These are phyloP conservation scores for Hypena proboscidalis DNA, from an alignment of 2,888 invertebrate species.

Conservation along the genomic window DNA sequence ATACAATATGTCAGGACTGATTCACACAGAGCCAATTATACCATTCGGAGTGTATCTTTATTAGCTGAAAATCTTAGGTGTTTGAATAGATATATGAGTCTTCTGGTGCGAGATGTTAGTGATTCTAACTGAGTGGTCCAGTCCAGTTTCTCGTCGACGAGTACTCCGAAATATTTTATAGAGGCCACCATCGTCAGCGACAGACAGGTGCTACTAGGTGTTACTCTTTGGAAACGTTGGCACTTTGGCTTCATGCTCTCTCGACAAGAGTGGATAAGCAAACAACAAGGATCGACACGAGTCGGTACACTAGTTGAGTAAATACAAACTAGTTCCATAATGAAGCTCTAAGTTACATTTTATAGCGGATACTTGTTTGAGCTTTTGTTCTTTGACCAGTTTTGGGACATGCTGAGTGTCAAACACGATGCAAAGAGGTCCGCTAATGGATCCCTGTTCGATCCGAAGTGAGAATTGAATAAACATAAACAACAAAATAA, in stretches of 20 bases:
- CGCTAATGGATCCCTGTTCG: not conserved
- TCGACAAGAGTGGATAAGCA: slow-evolving; percentile 48
- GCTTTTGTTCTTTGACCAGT: slow-evolving; percentile 9
- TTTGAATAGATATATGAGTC: no score
- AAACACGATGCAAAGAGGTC: not conserved
- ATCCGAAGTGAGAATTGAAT: no score
- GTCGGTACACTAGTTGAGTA: slow-evolving; percentile 45
- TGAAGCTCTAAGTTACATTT: slow-evolving; percentile 41
- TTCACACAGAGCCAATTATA: no score
- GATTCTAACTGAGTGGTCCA: no score
- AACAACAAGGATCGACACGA: slow-evolving; percentile 55
- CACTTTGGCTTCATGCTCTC: slow-evolving; percentile 31
- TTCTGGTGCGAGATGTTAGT: no score
- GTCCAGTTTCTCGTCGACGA: no score
- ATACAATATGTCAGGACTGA: no score
- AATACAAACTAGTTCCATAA: slow-evolving; percentile 55
- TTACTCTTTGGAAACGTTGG: slow-evolving; percentile 1
- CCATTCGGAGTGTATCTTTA: no score
- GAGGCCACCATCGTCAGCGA: no score
- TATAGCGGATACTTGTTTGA: slow-evolving; percentile 26
- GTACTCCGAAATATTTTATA: no score
- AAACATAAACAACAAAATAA: no score
- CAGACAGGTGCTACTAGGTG: slow-evolving; percentile 3
- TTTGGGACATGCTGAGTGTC: not conserved
- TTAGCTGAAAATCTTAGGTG: no score